A percentile compares a stretch with the other conserved stretches of the same genome.
Evolutionary conservation across 2,888 invertebrate genomes (phyloP).

Genomic region (Habrosyne pyritoides): DNA sequence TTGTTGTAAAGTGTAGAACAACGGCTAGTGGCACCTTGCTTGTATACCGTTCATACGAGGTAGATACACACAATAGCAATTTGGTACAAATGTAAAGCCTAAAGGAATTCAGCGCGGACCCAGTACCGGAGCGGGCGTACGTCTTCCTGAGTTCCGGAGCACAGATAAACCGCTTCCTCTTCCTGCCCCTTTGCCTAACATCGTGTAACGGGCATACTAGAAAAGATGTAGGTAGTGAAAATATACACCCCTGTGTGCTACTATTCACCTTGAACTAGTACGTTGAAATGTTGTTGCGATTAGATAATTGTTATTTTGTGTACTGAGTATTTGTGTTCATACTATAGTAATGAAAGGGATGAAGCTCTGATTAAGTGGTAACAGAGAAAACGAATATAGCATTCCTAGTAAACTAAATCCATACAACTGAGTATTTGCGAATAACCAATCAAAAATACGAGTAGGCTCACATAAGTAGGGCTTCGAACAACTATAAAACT

Average conservation of each 20-base stretch:
- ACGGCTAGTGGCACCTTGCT: slow-evolving; percentile 3
- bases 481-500: no score
- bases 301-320: not conserved
- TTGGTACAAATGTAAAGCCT: slow-evolving; percentile 65
- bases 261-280: slow-evolving; percentile 48
- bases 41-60: slow-evolving; percentile 13
- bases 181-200: slow-evolving; percentile 79
- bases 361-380: no score
- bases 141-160: slow-evolving; percentile 79
- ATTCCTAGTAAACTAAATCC: no score
- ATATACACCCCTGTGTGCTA: slow-evolving; percentile 43
- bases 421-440: no score
- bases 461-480: no score
- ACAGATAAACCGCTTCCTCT: slow-evolving; percentile 81
- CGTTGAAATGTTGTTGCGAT: not conserved
- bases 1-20: not conserved
- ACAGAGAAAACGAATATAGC: no score
- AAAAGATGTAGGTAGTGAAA: slow-evolving; percentile 69
- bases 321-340: not conserved
- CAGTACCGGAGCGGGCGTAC: slow-evolving; percentile 62
- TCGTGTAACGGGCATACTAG: slow-evolving; percentile 74
- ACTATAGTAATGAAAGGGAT: no score
- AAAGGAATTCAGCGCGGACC: slow-evolving; percentile 68
- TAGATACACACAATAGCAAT: slow-evolving; percentile 52
- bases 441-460: no score